Base-by-base conservation (phyloP, 1,140 invertebrate genomes). In the Lordiphosa collinella region DNA sequence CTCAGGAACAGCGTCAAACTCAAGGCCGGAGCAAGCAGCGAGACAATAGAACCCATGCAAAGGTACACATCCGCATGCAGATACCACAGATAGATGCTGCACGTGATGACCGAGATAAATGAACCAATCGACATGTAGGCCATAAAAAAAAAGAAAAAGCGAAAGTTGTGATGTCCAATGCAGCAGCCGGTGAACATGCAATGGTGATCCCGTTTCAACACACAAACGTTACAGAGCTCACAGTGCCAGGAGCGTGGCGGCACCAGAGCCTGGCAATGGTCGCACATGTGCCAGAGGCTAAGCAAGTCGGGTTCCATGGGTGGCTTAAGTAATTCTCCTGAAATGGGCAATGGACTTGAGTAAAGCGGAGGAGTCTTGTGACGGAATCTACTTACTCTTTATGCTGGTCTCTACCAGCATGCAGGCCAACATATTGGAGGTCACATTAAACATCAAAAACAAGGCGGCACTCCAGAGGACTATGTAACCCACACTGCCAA, bases 221-320 rank as follows among this genome's bases (percentile, higher is more conserved):
- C 94, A 80, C 97, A 99, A 13, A 90, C 89, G 55, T 92, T 88
- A 78, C 98, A 99, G 32, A 90, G 92, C 40, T 91, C 89, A 80
- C 97, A 99, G 88, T 99, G 97, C 93, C 96, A 97, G 3, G 96
- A 93, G 54, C 97, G 91, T 6, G 96, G 96, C n/a, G 97, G 97
- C 8, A 93, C 91, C 22, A 95, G 79, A 6, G 92, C 90, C 86
- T 97, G 94, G 89, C 97, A 98, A 0, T 90, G 85, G 3, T 91
- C 72, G 89, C 96, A 98, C 56, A 95, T 92, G 51, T 92, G 92
- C 94, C 96, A 98, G 9, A 43, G 40, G 0, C 43, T 46, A 2
- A 63, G 41, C 18, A 57, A n/a, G 2, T 29, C 18, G 0, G 60
- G 11, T 2, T 73, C 73, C 47, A 59, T 9, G 0, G 78, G 78